Base-by-base conservation (phyloP, 2,888 invertebrate species). In the Atherix ibis region DNA sequence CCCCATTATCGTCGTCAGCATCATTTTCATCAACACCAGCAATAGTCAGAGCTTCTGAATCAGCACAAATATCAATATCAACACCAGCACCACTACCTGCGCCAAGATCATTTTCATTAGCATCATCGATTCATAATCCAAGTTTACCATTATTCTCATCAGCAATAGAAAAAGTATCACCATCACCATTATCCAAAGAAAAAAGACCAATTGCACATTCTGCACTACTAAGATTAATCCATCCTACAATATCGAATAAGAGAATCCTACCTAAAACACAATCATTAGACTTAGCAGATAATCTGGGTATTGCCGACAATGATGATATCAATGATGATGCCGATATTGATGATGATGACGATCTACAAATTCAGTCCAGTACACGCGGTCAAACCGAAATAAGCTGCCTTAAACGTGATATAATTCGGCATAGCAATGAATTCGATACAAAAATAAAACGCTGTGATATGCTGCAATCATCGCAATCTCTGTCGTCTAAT, bases 201-300 rank as follows among this genome's bases (percentile, higher is more conserved):
- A n/a, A n/a, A n/a, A n/a, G n/a, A n/a, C n/a, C n/a, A n/a, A n/a
- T n/a, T n/a, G n/a, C 35, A 30, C 15, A 31, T 22, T 12, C 32
- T 28, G 18, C 29, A 24, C 17, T 22, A 28, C 22, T 22, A 22
- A 8, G 6, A 8, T 22, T 22, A 22, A 8, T 30, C 5, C 30
- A 40, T 15, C 38, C 26, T 5, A 9, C 5, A 9, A 9, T 26
- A 26, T 26, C 26, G n/a, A 8, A 26, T 26, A 13, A 6, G 5
- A 13, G 24, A 24, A 8, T 36, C 22, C 31, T 36, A 15, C 46
- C 48, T 28, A 48, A 50, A 45, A 48, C 49, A 3, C 47, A 50
- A 43, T 49, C 48, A 17, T 39, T 50, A 31, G 48, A 50, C 42
- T 39, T 50, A 39, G 41, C 41, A 10, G 41, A 43, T 26, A 34